Evolutionary conservation across 2,113 vertebrate species (phyloP), one percentile per base, ranked within the genome.

Genomic region (Mirza zaza): DNA sequence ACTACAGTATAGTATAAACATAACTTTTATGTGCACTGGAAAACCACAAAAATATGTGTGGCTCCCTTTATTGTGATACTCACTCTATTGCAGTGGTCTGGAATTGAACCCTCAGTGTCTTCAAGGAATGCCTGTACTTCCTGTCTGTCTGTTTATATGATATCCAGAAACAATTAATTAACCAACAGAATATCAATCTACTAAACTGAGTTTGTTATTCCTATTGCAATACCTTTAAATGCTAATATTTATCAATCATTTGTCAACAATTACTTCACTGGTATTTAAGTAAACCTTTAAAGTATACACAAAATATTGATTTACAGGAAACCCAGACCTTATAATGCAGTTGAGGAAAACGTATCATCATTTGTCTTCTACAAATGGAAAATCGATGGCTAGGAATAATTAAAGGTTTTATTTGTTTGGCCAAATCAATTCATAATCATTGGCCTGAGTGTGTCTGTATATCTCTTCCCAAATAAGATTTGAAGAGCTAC

Each of bases 391-490:
- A 59, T 32, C 13, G 36, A 32, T 52, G 9, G 32, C 9, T 50
- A 76, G 27, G 71, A 70, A 96, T 75, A 65, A 70, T 75, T 13
- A 79, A 91, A 91, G 6, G 13, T 70, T 75, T 85, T 17, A 8
- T 87, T 90, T 94, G 48, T 71, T 92, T 94, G 32, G n/a, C 52
- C 36, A 94, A 81, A 80, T 90, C 83, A 68, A n/a, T 48, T 86
- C 12, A 82, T 39, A 65, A 42, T 57, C 25, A 55, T 71, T 75
- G 25, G 59, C 23, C 20, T 76, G 29, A 82, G 25, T 21, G 4
- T 87, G 14, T 73, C 81, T 95, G 2, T 71, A 20, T 76, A 65
- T 81, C 32, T 52, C 18, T 7, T 90, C 50, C 23, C 36, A 94
- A 79, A 50, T 67, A 71, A 80, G 23, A 75, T 76, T 50, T 45